Evolutionary conservation across 2,888 invertebrate species (phyloP).

Genomic region (Drosophila demipolita): DNA sequence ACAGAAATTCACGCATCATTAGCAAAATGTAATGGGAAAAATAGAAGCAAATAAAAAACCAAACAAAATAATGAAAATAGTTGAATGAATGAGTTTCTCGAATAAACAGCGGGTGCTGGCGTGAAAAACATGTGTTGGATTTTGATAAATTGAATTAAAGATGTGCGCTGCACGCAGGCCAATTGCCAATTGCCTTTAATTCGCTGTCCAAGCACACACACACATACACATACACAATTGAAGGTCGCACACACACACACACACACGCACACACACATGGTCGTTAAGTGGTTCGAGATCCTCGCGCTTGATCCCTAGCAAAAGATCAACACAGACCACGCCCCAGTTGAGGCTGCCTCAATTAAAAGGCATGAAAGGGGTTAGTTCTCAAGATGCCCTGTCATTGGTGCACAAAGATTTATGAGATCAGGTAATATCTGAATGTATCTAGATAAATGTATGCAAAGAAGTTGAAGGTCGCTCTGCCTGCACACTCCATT

Average conservation of each 20-base stretch:
- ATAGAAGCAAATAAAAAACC: conserved; percentile 25
- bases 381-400: conserved; percentile 55
- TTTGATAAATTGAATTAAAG: conserved; percentile 69
- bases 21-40: conserved; percentile 47
- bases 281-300: conserved; percentile 52
- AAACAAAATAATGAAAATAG: conserved; percentile 23
- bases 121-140: conserved; percentile 66
- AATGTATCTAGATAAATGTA: conserved; percentile 47
- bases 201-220: conserved; percentile 55
- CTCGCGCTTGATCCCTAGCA: conserved; percentile 38
- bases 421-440: conserved; percentile 56
- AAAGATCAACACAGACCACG: conserved; percentile 52
- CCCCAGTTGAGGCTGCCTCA: conserved; percentile 39
- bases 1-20: conserved; percentile 71
- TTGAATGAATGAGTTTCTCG: conserved; percentile 21
- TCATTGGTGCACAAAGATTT: conserved; percentile 66
- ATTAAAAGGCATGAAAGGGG: conserved; percentile 44
- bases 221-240: conserved; percentile 2
- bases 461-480: conserved; percentile 44
- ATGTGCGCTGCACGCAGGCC: conserved; percentile 16
- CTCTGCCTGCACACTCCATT: conserved; percentile 55
- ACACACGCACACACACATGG: conserved; percentile 8
- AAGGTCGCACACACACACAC: conserved; percentile 37
- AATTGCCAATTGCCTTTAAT: conserved; percentile 55
- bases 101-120: conserved; percentile 22